Base-by-base conservation (phyloP, 1,140 invertebrate species). In the Drosophila ironensis region DNA sequence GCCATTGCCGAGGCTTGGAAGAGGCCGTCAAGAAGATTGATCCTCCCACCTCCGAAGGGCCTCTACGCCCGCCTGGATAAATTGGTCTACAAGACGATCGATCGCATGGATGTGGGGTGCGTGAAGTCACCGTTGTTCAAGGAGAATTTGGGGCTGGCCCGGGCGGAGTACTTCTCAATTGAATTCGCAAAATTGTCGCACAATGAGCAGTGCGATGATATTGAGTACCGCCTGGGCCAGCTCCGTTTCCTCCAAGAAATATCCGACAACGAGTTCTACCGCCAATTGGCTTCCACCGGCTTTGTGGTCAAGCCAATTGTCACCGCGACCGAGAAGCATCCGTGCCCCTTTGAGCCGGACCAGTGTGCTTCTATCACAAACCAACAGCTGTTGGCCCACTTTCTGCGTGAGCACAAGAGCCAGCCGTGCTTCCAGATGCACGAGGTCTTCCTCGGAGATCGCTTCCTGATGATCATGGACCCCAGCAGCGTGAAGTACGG, bases 391-490 rank as follows among this genome's bases (percentile, higher is more conserved):
- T 16, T 81, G 16, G 7, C 16, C 0, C 77, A 81, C 46, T 69
- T 48, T 4, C 6, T 82, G 1, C 1, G 9, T 0, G 2, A 22
- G 0, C 72, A 81, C 12, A 12, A 52, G 0, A 20, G 12, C 1
- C 27, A 40, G 2, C 19, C 19, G 1, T 41, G 51, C 0, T 0
- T 72, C n/a, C 35, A 41, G 4, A 7, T 72, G 8, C 28, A 16
- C 2, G 68, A 72, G 37, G 0, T 82, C 1, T 37, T 28, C 7
- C 6, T 25, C 0, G 7, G 4, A 3, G 48, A 76, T 1, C 63
- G 60, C 4, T 2, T 76, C 0, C 38, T 81, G 9, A 33, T 72
- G 5, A 7, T 63, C 4, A 52, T 76, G 4, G 40, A 48, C 38
- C 77, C 77, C 0, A 19, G 5, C 0, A 4, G 33, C 5, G 69